Evolutionary conservation across 1,140 invertebrate species (phyloP).

Genomic region (Drosophila pseudoobscura): DNA sequence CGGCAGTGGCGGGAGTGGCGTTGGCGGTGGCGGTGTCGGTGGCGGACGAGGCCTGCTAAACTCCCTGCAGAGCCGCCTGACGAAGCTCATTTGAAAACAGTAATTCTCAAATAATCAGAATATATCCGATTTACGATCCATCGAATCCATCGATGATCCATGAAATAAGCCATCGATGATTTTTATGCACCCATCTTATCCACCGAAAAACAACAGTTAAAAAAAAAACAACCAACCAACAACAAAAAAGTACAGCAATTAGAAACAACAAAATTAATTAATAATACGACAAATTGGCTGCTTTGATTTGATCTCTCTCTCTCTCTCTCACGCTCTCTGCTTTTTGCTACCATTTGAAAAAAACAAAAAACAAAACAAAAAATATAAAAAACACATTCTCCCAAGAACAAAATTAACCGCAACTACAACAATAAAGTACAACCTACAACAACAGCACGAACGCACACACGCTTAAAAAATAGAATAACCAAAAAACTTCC

Average conservation of each 20-base stretch:
- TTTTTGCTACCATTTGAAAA: conserved; percentile 21
- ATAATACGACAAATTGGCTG: conserved; percentile 57
- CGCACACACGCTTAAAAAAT: conserved; percentile 42
- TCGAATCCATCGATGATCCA: conserved; percentile 14
- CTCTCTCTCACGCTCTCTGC: conserved; percentile 36
- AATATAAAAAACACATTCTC: not conserved
- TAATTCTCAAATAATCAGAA: conserved; percentile 14
- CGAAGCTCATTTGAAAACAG: conserved; percentile 71
- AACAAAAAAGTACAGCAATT: conserved; percentile 12
- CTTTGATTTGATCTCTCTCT: conserved; percentile 64
- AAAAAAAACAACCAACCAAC: conserved; percentile 7
- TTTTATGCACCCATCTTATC: not conserved
- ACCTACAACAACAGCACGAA: conserved; percentile 47
- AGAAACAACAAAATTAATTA: conserved; percentile 48
- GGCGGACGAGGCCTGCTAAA: conserved; percentile 66
- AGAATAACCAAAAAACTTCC: conserved; percentile 10
- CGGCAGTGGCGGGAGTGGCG: conserved; percentile 9
- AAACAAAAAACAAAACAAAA: conserved; percentile 5
- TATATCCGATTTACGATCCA: conserved; percentile 8
- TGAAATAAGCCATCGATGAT: not conserved
- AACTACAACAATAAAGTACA: conserved; percentile 40
- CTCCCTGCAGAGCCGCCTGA: conserved; percentile 77
- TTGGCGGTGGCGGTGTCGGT: conserved; percentile 23
- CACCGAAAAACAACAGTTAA: not conserved
- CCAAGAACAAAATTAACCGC: conserved; percentile 38